Base-by-base conservation (phyloP, 2,113 vertebrate species). In the Zosterops hypoxanthus region DNA sequence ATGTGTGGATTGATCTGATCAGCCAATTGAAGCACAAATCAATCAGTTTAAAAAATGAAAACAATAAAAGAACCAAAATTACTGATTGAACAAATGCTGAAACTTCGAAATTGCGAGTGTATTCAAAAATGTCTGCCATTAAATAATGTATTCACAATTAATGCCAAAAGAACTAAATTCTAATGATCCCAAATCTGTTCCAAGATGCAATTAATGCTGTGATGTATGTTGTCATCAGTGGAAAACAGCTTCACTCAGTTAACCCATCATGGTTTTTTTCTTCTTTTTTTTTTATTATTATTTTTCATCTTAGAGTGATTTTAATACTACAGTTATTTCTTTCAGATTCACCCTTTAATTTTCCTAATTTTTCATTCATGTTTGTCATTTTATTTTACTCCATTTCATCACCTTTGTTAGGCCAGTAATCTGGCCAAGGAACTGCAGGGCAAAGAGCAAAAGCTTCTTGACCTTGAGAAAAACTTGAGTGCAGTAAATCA, bases 381-480 rank as follows among this genome's bases (percentile, higher is more conserved):
- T 89, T 91, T 56, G 71, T 82, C 80, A 90, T 97, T 96, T 95
- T 95, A 79, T 95, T 92, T 95, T 93, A 39, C 78, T 73, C 66
- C 96, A 72, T 94, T 36, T 95, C 68, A 79, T 81, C 72, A 59
- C 60, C 76, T 93, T 66, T 60, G 96, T 87, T 93, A 99, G 99
- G 98, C 98, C 94, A 97, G 85, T 98, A 98, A 98, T 95, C 78
- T 99, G 96, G 97, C 97, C 95, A 98, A 95, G 93, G 97, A 98
- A 84, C 97, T 99, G 94, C 98, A 99, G 95, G 97, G 83, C 65
- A 98, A 97, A 97, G 98, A 98, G 96, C 98, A 98, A 95, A 98
- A 98, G 93, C 96, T 99, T 63, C 90, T 97, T 83, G 96, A 97
- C 52, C 98, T 99, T 94, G 98, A 99, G 96, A 95, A 98, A 97